These are phyloP conservation scores for Schizothorax lantsangensis DNA, from an alignment of 2,797 vertebrate species.

Conservation along the genomic window DNA sequence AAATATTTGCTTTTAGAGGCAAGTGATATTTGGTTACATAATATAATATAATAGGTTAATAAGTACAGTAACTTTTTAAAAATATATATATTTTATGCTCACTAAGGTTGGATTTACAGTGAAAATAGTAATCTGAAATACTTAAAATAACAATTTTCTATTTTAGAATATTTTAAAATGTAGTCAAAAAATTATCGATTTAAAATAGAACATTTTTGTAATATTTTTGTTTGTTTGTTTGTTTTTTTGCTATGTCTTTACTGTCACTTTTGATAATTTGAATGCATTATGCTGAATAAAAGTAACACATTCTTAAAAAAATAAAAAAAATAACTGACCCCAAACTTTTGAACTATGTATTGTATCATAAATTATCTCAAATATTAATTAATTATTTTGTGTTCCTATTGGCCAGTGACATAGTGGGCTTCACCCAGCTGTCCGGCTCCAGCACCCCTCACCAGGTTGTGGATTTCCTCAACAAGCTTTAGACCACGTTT, in stretches of 20 bases:
- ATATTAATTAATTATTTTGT: background rate
- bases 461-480: constrained; percentile 83
- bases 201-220: background rate
- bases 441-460: constrained; percentile 81
- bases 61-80: too few species aligned
- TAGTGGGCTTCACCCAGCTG: constrained; percentile 82
- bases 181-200: background rate
- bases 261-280: background rate
- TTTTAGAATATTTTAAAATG: background rate
- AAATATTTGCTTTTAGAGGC: background rate
- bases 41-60: too few species aligned
- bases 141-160: background rate
- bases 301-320: background rate
- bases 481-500: constrained; percentile 83
- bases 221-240: background rate
- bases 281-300: background rate
- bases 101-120: background rate
- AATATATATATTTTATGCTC: background rate
- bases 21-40: background rate
- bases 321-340: background rate
- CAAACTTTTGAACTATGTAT: background rate
- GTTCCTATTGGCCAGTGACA: constrained; percentile 71
- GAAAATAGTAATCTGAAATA: background rate
- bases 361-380: background rate
- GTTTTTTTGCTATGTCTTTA: background rate